phyloP scores from a whole-genome alignment of 2,113 vertebrate species.

The Ammospiza caudacuta region DNA sequence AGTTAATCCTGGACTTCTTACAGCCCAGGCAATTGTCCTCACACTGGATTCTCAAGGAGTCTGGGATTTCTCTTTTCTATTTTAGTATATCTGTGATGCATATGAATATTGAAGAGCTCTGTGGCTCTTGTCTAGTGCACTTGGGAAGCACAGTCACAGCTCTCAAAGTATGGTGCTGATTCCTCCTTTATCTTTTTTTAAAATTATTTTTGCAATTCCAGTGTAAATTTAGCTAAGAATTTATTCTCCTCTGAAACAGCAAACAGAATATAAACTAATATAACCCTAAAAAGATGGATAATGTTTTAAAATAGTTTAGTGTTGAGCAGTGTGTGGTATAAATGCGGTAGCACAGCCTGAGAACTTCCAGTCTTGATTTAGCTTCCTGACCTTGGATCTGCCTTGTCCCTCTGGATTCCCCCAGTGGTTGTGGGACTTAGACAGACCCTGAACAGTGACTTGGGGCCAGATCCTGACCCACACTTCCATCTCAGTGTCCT shows the following conservation, averaged over 20 bases:
- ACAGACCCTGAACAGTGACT: not conserved
- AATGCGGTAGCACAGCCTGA: not conserved
- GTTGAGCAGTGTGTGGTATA: not conserved
- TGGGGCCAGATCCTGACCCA: not conserved
- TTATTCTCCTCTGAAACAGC: not conserved
- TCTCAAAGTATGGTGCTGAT: fast-evolving
- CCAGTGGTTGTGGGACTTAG: not conserved
- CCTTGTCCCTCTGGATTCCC: not conserved
- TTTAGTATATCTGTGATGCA: not conserved
- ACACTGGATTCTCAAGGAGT: not conserved
- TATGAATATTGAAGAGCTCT: not conserved
- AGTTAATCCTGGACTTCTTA: not conserved
- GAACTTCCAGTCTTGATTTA: not conserved
- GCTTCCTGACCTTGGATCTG: not conserved
- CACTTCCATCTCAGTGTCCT: not conserved
- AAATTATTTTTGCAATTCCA: not conserved
- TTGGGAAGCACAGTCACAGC: not conserved
- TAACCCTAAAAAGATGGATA: not conserved
- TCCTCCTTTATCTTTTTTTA: not conserved
- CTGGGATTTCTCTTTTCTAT: not conserved
- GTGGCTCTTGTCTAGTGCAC: not conserved
- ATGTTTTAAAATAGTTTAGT: not conserved
- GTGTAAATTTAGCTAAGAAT: not conserved
- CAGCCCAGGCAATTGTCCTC: not conserved
- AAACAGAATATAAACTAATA: not conserved